Evolutionary conservation across 2,797 vertebrate species (phyloP), one percentile per base, ranked within the genome.

Genomic region (Paramormyrops hopkinsi): DNA sequence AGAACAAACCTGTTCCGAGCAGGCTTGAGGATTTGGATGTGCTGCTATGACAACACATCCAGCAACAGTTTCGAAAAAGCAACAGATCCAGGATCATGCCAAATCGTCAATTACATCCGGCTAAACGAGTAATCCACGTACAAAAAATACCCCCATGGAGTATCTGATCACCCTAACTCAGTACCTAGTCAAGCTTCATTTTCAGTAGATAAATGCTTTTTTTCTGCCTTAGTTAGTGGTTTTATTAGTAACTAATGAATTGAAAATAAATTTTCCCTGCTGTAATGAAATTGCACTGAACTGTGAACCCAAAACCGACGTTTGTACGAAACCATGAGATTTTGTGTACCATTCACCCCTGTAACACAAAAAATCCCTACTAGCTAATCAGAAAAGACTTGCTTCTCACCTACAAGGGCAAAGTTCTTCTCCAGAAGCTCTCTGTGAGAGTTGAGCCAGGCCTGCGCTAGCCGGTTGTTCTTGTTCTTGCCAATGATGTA

Each of bases 401-500:
- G 84, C 9, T 51, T 92, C 95, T 94, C 93, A 99, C 98, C 98
- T 17, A 99, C 98, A 65, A 99, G 97, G 73, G 98, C 96, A 92
- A 99, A 99, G 95, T 99, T 99, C 93, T 97, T 99, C 94, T 99
- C 98, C 5, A 99, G 93, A 90, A 99, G 97, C 90, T 99, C 98
- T 91, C 97, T 96, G 92, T 99, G 98, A 0, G 97, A 98, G 93
- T 96, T 99, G 93, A 99, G 99, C 98, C 98, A 99, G n/a, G 98
- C 95, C 5, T 99, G 98, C 86, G 98, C 98, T 53, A 99, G 96
- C 0, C 98, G 97, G 92, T 97, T 98, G 93, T 99, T 99, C 95
- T 99, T 99, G 94, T 99, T 99, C 95, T 99, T 99, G 91, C 98
- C 98, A 4, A 99, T 99, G 83, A 99, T 98, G 92, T 99, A 99